Percentiles rank a stretch among this genome's conserved stretches.
phyloP scores from a whole-genome alignment of 2,888 invertebrate species.

The Drosophila meridiana region DNA sequence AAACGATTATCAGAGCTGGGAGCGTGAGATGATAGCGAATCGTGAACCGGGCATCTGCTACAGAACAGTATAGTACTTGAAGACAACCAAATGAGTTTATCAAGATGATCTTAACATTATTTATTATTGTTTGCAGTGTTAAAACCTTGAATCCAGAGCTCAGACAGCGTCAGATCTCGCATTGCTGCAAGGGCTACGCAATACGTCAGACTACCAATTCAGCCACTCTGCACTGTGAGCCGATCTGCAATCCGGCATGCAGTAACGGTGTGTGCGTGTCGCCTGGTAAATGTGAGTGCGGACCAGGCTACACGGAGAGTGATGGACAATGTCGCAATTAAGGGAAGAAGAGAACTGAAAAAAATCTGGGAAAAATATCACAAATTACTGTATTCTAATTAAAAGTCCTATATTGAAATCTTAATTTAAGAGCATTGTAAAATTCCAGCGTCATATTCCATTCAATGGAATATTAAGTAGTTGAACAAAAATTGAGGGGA shows the following conservation, averaged over 20 bases:
- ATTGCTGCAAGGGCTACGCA: slow-evolving; percentile 90
- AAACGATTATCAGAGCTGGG: slow-evolving; percentile 62
- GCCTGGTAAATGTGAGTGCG: slow-evolving; percentile 84
- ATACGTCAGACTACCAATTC: slow-evolving; percentile 85
- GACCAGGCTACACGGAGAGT: slow-evolving; percentile 61
- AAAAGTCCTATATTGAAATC: not conserved
- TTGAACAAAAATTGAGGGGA: not conserved
- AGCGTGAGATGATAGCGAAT: slow-evolving; percentile 64
- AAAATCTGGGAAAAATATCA: not conserved
- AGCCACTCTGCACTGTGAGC: slow-evolving; percentile 84
- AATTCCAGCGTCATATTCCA: not conserved
- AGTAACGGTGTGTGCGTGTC: slow-evolving; percentile 85
- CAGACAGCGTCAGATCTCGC: slow-evolving; percentile 87
- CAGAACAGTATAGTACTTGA: slow-evolving; percentile 82
- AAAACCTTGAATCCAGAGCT: slow-evolving; percentile 68
- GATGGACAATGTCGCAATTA: slow-evolving; percentile 43
- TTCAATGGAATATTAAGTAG: not conserved
- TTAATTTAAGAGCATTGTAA: not conserved
- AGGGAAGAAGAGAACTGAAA: slow-evolving; percentile 34
- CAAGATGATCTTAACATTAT: slow-evolving; percentile 1
- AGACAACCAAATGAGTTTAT: not conserved
- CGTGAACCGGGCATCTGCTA: slow-evolving; percentile 82
- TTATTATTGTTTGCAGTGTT: slow-evolving; percentile 45
- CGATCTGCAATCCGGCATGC: slow-evolving; percentile 85
- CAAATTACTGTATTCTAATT: not conserved